Percentiles rank a stretch among this genome's conserved stretches.
Evolutionary conservation across 2,888 invertebrate genomes (phyloP).

Genomic region (Drosophila helvetica): DNA sequence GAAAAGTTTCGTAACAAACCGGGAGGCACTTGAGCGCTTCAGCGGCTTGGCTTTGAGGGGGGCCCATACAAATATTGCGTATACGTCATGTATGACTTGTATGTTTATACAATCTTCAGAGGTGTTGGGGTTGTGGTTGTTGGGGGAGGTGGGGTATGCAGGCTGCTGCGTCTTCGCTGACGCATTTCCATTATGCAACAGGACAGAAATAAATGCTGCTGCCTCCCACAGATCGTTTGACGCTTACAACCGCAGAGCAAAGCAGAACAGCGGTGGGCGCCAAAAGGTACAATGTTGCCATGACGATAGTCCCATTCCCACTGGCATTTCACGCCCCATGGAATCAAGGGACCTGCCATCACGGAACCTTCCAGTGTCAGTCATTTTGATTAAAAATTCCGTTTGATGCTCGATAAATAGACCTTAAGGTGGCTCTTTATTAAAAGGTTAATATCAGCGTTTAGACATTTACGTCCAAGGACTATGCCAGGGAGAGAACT

Average conservation of each 20-base stretch:
- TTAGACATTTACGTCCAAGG: constrained; percentile 24
- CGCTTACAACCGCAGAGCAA: background rate
- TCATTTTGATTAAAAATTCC: constrained; percentile 39
- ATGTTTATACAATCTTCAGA: constrained; percentile 9
- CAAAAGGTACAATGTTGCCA: constrained; percentile 4
- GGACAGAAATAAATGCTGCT: background rate
- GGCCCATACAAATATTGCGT: constrained; percentile 18
- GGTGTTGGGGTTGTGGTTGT: background rate
- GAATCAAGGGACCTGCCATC: background rate
- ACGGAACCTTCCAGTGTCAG: background rate
- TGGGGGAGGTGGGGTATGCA: background rate
- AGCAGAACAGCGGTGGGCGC: background rate
- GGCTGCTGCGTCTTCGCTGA: constrained; percentile 2
- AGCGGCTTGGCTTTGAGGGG: constrained; percentile 10
- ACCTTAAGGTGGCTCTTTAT: constrained; percentile 35
- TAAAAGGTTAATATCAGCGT: constrained; percentile 57
- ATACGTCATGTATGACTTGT: constrained; percentile 39
- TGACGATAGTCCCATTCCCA: constrained; percentile 5
- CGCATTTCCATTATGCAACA: constrained; percentile 23
- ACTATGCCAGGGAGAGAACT: constrained; percentile 43
- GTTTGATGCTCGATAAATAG: constrained; percentile 53
- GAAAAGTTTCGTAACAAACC: constrained; percentile 7
- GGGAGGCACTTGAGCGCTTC: constrained; percentile 7
- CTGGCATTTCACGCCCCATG: constrained; percentile 8
- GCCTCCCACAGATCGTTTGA: background rate